Percentiles rank a stretch among this genome's conserved stretches.
phyloP scores from a whole-genome alignment of 2,888 invertebrate genomes.

The Podabrus alpinus region DNA sequence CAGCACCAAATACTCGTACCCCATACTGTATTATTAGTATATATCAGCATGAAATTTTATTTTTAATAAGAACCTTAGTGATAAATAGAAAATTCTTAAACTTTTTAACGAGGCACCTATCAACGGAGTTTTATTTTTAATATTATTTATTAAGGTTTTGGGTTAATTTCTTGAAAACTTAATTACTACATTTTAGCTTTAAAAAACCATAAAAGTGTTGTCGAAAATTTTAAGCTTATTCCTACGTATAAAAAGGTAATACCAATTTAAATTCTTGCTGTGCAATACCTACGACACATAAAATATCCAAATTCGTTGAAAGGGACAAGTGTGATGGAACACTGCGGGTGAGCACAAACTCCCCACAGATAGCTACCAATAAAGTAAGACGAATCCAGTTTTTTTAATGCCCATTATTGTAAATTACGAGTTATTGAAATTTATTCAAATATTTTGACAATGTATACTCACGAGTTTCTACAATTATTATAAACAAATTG shows the following conservation, averaged over 20 bases:
- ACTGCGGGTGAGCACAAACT: slow-evolving; percentile 46
- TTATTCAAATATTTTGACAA: slow-evolving; percentile 52
- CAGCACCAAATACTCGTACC: no score
- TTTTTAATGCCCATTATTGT: slow-evolving; percentile 44
- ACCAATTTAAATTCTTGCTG: slow-evolving; percentile 23
- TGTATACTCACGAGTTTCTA: slow-evolving; percentile 39
- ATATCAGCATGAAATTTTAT: no score
- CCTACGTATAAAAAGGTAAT: neutral
- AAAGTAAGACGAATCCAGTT: slow-evolving; percentile 50
- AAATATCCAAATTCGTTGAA: slow-evolving; percentile 49
- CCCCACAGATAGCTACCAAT: slow-evolving; percentile 48
- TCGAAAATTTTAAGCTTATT: neutral
- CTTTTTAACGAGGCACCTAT: neutral
- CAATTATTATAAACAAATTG: slow-evolving; percentile 48
- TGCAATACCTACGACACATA: slow-evolving; percentile 28
- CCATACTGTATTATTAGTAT: no score
- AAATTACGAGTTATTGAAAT: slow-evolving; percentile 53
- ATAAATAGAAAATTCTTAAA: neutral
- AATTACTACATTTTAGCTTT: neutral
- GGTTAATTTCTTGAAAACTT: neutral
- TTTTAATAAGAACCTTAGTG: no score
- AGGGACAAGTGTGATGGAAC: slow-evolving; percentile 52
- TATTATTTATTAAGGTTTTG: neutral
- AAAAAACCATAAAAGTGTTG: neutral
- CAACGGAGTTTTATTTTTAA: neutral